A percentile compares a stretch with the other conserved stretches of the same genome.
These are phyloP conservation scores for Anarsia innoxiella DNA, from an alignment of 2,888 invertebrate species.

Conservation along the genomic window DNA sequence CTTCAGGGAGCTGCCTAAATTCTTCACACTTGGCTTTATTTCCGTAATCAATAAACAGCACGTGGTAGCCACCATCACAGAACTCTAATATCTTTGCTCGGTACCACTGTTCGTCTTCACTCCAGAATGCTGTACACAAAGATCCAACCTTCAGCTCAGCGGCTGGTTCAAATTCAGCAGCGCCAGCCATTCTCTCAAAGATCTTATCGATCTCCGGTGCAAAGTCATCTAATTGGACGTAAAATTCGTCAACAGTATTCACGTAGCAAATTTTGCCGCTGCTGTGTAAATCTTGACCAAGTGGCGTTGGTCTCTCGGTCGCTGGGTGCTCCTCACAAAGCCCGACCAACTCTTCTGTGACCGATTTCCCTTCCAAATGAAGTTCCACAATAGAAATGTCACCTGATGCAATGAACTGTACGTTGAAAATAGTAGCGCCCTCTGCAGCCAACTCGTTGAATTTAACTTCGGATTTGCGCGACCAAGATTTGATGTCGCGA, in stretches of 20 bases:
- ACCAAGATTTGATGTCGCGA: conserved; percentile 76
- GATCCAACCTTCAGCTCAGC: conserved; percentile 75
- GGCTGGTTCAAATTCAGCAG: conserved; percentile 65
- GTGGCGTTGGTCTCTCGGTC: conserved; percentile 53
- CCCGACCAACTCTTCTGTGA: conserved; percentile 75
- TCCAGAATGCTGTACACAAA: conserved; percentile 79
- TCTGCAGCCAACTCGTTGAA: conserved; percentile 81
- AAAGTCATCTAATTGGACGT: conserved; percentile 79
- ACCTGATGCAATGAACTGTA: conserved; percentile 79
- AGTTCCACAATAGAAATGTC: conserved; percentile 80
- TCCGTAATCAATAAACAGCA: conserved; percentile 82
- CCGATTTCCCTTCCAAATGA: conserved; percentile 75
- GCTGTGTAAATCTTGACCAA: conserved; percentile 56
- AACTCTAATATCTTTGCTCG: conserved; percentile 77
- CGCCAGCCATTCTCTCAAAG: conserved; percentile 71
- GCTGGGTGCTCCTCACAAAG: conserved; percentile 60
- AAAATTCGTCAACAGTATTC: conserved; percentile 82
- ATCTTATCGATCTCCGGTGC: conserved; percentile 75
- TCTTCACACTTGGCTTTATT: conserved; percentile 78
- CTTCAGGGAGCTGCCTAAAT: conserved; percentile 76
- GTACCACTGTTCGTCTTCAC: conserved; percentile 81
- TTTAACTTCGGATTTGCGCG: conserved; percentile 77
- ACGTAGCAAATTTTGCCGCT: conserved; percentile 80
- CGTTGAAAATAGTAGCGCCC: conserved; percentile 81
- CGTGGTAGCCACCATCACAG: conserved; percentile 71